These are phyloP conservation scores for Camponotus fellah DNA, from an alignment of 2,888 invertebrate species.

Conservation along the genomic window DNA sequence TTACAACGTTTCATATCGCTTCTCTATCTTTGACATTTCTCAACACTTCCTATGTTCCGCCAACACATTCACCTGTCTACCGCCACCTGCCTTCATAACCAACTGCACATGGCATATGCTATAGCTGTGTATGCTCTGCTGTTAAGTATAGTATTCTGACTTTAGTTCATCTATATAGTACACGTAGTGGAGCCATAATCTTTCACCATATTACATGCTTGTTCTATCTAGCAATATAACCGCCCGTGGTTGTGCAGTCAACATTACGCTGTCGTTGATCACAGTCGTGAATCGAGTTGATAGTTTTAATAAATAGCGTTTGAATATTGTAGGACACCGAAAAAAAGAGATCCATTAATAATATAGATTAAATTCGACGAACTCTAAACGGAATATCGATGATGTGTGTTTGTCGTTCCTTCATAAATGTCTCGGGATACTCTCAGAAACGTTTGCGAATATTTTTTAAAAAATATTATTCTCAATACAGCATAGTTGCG, in stretches of 20 bases:
- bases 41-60: conserved; percentile 84
- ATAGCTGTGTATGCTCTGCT: conserved; percentile 27
- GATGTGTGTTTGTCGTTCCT: not conserved
- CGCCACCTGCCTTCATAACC: conserved; percentile 78
- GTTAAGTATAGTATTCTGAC: conserved; percentile 62
- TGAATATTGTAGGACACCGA: not conserved
- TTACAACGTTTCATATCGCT: conserved; percentile 58
- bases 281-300: conserved; percentile 60
- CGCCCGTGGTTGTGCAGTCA: conserved; percentile 69
- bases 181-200: conserved; percentile 32
- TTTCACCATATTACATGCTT: conserved; percentile 14
- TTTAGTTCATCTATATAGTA: conserved; percentile 55
- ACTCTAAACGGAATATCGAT: conserved; percentile 3
- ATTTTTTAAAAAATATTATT: conserved; percentile 5
- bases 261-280: conserved; percentile 73
- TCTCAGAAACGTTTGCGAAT: not conserved
- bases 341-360: not conserved
- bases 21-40: conserved; percentile 82
- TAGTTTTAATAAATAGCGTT: conserved; percentile 57
- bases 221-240: conserved; percentile 63
- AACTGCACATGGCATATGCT: conserved; percentile 55
- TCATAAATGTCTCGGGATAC: not conserved
- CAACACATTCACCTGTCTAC: conserved; percentile 80
- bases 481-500: not conserved
- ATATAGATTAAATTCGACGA: conserved; percentile 25